Percentiles rank a stretch among this genome's conserved stretches.
Evolutionary conservation across 2,888 invertebrate species (phyloP).

Genomic region (Ferrisia virgata): DNA sequence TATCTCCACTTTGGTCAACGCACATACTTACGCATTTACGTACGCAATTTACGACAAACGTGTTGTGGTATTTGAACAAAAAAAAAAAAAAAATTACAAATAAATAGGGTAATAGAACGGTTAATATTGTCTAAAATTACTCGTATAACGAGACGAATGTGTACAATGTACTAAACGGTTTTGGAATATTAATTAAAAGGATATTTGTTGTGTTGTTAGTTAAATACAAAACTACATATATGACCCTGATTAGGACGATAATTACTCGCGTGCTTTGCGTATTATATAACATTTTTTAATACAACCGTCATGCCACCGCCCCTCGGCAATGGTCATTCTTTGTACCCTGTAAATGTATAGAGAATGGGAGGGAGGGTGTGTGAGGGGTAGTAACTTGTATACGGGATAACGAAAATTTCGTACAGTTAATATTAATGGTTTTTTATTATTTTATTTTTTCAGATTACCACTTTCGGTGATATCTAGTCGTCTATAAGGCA

Average conservation of each 20-base stretch:
- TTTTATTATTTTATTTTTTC: background rate
- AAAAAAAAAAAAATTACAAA: too few relatives aligned
- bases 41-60: background rate
- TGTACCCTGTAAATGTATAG: background rate
- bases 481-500: background rate
- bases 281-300: slow-evolving; percentile 1
- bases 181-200: slow-evolving; percentile 9
- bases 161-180: background rate
- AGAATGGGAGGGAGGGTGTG: too few relatives aligned
- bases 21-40: background rate
- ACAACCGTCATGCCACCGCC: too few relatives aligned
- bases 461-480: background rate
- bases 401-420: background rate
- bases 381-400: too few relatives aligned
- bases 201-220: slow-evolving; percentile 2
- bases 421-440: background rate
- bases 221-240: background rate
- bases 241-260: slow-evolving; percentile 9
- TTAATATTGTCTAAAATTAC: slow-evolving; percentile 9
- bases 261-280: background rate
- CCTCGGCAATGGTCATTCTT: background rate
- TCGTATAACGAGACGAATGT: background rate
- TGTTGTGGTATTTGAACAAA: background rate
- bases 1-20: background rate
- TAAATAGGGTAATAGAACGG: slow-evolving; percentile 14